phyloP scores from a whole-genome alignment of 2,113 vertebrate genomes.

The Carollia perspicillata region DNA sequence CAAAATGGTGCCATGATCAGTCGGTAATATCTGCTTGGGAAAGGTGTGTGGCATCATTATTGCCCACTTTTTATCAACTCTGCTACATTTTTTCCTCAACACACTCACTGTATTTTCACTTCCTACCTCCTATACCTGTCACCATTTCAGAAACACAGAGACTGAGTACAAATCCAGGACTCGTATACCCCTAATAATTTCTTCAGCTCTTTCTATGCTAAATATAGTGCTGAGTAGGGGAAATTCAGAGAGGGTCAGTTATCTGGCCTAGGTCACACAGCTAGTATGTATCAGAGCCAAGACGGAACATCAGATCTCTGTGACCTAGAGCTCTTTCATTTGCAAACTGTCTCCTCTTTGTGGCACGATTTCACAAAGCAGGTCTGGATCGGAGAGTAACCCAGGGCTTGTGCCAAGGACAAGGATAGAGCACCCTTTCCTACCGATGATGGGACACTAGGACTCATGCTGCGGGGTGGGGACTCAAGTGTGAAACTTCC shows the following conservation, averaged over 20 bases:
- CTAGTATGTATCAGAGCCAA: neutral
- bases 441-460: neutral
- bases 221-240: neutral
- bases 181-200: neutral
- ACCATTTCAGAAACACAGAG: neutral
- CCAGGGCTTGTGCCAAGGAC: neutral
- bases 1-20: neutral
- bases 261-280: neutral
- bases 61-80: neutral
- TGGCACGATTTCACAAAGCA: neutral
- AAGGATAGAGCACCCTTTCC: neutral
- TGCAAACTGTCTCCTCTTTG: neutral
- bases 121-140: neutral
- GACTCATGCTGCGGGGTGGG: neutral
- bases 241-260: neutral
- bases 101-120: neutral
- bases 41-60: neutral
- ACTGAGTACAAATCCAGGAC: neutral
- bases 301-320: neutral
- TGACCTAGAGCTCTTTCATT: neutral
- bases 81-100: neutral
- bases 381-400: neutral
- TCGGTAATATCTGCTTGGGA: neutral
- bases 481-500: neutral
- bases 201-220: neutral